phyloP scores from a whole-genome alignment of 53 echinoderm and acorn worm genomes.

The Hippasteria phrygiana region DNA sequence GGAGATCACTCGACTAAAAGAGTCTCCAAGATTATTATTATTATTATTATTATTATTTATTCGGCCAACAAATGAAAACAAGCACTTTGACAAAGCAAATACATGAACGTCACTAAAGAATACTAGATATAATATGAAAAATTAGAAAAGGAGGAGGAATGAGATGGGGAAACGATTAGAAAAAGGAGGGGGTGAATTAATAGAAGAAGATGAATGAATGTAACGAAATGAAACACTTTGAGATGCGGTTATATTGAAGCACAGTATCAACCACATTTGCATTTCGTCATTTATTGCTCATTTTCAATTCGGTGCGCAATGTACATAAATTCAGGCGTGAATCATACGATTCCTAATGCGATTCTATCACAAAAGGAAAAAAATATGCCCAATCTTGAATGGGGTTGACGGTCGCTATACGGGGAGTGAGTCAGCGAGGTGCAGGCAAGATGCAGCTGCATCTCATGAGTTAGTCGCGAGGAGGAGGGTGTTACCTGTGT shows the following conservation, averaged over 20 bases:
- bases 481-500: neutral
- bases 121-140: too few species aligned
- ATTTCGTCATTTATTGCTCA: neutral
- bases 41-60: too few species aligned
- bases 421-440: slow-evolving; percentile 5
- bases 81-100: too few species aligned
- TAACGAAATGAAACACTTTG: neutral
- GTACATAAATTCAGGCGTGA: neutral
- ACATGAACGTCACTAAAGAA: too few species aligned
- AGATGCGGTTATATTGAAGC: neutral
- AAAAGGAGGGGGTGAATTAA: neutral
- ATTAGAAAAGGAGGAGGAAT: too few species aligned
- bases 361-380: neutral
- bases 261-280: neutral
- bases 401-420: too few species aligned
- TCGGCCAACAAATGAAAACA: too few species aligned
- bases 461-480: neutral
- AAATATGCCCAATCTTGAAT: neutral
- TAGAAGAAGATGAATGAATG: neutral
- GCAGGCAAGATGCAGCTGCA: neutral
- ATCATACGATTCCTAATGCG: slow-evolving; percentile 10
- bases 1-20: neutral
- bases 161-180: too few species aligned
- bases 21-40: too few species aligned
- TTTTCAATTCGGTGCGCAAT: neutral